These are phyloP conservation scores for Sebastes fasciatus DNA, from an alignment of 2,113 vertebrate species.

Conservation along the genomic window DNA sequence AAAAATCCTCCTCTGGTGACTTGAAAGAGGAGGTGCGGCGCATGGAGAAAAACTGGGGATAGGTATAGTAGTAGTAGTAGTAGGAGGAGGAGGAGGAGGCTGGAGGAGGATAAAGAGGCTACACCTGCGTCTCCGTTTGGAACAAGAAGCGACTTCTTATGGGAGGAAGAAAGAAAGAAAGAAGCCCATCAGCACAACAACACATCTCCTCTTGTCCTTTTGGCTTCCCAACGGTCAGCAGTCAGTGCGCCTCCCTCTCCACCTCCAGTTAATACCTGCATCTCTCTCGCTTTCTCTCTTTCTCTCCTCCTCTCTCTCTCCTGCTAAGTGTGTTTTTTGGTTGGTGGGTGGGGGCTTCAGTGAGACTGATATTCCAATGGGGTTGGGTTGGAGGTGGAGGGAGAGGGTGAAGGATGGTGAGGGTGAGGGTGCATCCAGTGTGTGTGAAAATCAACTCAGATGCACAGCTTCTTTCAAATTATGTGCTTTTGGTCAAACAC, in stretches of 20 bases:
- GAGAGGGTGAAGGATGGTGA: too few relatives aligned
- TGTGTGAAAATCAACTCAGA: not conserved
- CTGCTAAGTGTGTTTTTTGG: not conserved
- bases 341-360: constrained; percentile 32
- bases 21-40: constrained; percentile 25
- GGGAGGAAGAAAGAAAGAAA: constrained; percentile 17
- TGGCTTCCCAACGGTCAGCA: constrained; percentile 45
- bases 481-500: constrained; percentile 2
- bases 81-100: not conserved
- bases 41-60: constrained; percentile 14
- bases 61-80: constrained; percentile 2
- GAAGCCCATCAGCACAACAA: constrained; percentile 36
- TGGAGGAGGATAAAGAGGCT: not conserved
- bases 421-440: not conserved
- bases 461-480: not conserved
- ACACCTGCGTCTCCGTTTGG: constrained; percentile 59
- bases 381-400: constrained; percentile 17
- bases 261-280: constrained; percentile 64
- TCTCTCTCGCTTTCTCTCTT: constrained; percentile 43
- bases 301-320: constrained; percentile 35
- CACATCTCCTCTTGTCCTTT: constrained; percentile 25
- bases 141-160: constrained; percentile 25
- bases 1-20: constrained; percentile 41
- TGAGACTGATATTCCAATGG: constrained; percentile 1
- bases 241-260: constrained; percentile 30